Conservation (phyloP, 2,888 invertebrate species). For the Acanthosoma haemorrhoidale region DNA sequence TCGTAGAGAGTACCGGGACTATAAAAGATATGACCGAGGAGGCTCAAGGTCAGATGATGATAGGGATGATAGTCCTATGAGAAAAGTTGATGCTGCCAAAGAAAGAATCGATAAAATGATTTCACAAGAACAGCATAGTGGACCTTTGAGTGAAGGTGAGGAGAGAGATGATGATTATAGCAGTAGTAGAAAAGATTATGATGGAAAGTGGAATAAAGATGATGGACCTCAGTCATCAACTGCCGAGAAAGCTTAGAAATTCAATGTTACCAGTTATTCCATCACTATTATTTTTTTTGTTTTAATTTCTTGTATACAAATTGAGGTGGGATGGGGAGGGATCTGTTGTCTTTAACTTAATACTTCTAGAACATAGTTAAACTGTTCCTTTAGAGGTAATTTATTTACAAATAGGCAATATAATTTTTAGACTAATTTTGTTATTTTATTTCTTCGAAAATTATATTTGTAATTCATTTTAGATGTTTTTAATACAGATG, state of each 20-base stretch:
- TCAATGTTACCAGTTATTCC: slow-evolving; percentile 11
- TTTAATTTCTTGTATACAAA: not conserved
- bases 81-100: slow-evolving; percentile 52
- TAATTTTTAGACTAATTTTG: not conserved
- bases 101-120: slow-evolving; percentile 57
- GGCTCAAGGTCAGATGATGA: slow-evolving; percentile 45
- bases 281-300: slow-evolving; percentile 1
- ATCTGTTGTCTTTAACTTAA: not conserved
- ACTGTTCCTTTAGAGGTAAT: not conserved
- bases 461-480: not conserved
- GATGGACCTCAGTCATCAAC: slow-evolving; percentile 13
- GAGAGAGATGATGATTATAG: slow-evolving; percentile 56
- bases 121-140: slow-evolving; percentile 51
- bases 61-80: slow-evolving; percentile 50
- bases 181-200: slow-evolving; percentile 57
- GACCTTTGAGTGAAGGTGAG: slow-evolving; percentile 56
- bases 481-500: not conserved
- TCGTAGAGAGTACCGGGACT: slow-evolving; percentile 45
- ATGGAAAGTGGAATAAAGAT: slow-evolving; percentile 55
- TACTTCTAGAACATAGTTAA: not conserved
- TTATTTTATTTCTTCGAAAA: not conserved
- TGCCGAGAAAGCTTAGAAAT: slow-evolving; percentile 18
- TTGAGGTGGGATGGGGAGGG: not conserved
- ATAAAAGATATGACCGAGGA: slow-evolving; percentile 44
- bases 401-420: not conserved